Evolutionary conservation across 1,140 invertebrate species (phyloP).

Genomic region (Andricus grossulariae): DNA sequence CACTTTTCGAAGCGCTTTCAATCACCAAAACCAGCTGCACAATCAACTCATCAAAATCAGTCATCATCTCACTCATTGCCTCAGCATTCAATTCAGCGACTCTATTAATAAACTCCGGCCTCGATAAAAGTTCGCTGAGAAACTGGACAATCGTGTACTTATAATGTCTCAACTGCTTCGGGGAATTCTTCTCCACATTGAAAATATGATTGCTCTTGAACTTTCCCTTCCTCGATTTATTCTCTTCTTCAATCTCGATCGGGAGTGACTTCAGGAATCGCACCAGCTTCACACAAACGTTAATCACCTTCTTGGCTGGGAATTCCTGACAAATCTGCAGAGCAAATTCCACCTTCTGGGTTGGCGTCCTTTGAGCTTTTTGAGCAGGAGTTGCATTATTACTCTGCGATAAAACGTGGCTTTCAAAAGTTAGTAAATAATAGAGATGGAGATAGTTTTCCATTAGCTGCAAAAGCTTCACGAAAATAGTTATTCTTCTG

Average conservation of each 20-base stretch:
- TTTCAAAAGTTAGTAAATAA: constrained; percentile 83
- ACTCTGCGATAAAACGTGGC: constrained; percentile 77
- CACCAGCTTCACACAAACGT: constrained; percentile 81
- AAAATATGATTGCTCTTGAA: constrained; percentile 79
- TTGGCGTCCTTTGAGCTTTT: constrained; percentile 52
- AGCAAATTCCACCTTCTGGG: constrained; percentile 83
- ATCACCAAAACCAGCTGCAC: constrained; percentile 82
- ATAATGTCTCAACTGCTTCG: constrained; percentile 87
- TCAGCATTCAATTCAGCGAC: constrained; percentile 74
- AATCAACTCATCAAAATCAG: constrained; percentile 81
- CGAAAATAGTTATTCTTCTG: constrained; percentile 86
- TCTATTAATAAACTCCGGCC: constrained; percentile 82
- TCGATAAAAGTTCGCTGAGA: constrained; percentile 81
- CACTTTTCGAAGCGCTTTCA: constrained; percentile 78
- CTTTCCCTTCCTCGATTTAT: constrained; percentile 32
- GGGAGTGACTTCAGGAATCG: constrained; percentile 82
- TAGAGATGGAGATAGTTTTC: constrained; percentile 87
- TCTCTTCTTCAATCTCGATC: constrained; percentile 78
- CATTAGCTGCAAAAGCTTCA: constrained; percentile 85
- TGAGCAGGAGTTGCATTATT: constrained; percentile 51
- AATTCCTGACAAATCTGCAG: constrained; percentile 82
- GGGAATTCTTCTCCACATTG: constrained; percentile 79
- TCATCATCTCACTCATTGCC: constrained; percentile 75
- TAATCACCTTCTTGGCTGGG: constrained; percentile 78
- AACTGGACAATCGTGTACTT: constrained; percentile 87